Evolutionary conservation across 1,140 invertebrate species (phyloP).

Genomic region (Drosophila repletoides): DNA sequence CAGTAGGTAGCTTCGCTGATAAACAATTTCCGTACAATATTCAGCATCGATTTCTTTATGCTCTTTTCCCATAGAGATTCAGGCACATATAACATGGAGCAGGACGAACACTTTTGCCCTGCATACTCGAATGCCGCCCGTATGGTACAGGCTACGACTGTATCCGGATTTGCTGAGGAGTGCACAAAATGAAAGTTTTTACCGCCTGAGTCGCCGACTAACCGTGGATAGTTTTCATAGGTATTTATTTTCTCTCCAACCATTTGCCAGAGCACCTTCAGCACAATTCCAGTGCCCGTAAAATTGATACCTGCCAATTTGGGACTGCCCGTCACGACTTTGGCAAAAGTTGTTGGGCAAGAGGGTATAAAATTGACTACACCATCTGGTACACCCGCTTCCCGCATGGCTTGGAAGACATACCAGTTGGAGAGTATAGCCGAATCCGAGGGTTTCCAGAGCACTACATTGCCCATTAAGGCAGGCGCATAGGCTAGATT

Average conservation of each 20-base stretch:
- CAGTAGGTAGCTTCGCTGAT: slow-evolving; percentile 93
- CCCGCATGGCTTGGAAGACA: slow-evolving; percentile 95
- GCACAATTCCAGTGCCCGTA: slow-evolving; percentile 90
- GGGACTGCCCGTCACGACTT: slow-evolving; percentile 91
- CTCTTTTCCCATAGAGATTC: slow-evolving; percentile 90
- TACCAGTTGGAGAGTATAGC: slow-evolving; percentile 97
- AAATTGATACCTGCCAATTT: slow-evolving; percentile 97
- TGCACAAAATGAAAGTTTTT: slow-evolving; percentile 99
- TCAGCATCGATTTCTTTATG: slow-evolving; percentile 62
- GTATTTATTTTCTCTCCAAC: slow-evolving; percentile 93
- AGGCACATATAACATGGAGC: slow-evolving; percentile 97
- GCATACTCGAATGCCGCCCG: slow-evolving; percentile 96
- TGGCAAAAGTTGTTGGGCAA: slow-evolving; percentile 95
- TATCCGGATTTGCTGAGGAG: slow-evolving; percentile 91
- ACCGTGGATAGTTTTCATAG: slow-evolving; percentile 95
- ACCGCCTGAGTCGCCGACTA: slow-evolving; percentile 98
- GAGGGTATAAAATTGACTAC: slow-evolving; percentile 98
- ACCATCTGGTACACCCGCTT: slow-evolving; percentile 96
- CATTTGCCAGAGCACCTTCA: slow-evolving; percentile 94
- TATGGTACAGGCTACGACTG: slow-evolving; percentile 91
- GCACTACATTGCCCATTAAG: slow-evolving; percentile 97
- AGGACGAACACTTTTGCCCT: slow-evolving; percentile 99
- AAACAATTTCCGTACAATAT: slow-evolving; percentile 84
- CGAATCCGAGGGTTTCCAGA: slow-evolving; percentile 99
- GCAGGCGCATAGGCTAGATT: slow-evolving; percentile 97